Evolutionary conservation across 1,140 invertebrate genomes (phyloP).

Genomic region (Rhopalosiphum maidis): DNA sequence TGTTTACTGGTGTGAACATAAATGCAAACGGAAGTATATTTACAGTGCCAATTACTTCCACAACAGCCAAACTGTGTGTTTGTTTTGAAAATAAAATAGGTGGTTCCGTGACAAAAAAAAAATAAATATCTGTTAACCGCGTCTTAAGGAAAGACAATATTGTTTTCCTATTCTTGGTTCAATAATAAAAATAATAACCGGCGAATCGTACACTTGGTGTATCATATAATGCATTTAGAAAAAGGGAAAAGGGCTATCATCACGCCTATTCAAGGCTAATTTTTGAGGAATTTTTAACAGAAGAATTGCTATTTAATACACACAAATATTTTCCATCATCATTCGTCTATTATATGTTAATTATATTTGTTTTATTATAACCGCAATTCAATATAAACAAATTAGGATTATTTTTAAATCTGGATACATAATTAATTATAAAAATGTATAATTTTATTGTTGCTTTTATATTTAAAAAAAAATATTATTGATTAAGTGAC

Average conservation of each 20-base stretch:
- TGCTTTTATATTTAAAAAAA: background rate
- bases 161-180: background rate
- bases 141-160: background rate
- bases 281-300: background rate
- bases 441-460: background rate
- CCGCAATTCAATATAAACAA: too few species aligned
- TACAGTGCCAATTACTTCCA: background rate
- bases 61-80: background rate
- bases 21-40: constrained; percentile 25
- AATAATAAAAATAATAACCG: background rate
- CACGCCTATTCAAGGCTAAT: background rate
- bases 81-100: constrained; percentile 13
- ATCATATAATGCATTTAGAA: too few species aligned
- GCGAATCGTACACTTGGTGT: too few species aligned
- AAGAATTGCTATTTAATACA: background rate
- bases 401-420: too few species aligned
- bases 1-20: background rate
- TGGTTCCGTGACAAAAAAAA: background rate
- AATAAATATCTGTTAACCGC: background rate
- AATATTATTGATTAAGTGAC: background rate
- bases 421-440: background rate
- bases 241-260: background rate
- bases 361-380: too few species aligned
- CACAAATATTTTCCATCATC: background rate
- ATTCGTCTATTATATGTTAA: too few species aligned